These are phyloP conservation scores for Salvelinus fontinalis DNA, from an alignment of 2,113 vertebrate species.

Conservation along the genomic window DNA sequence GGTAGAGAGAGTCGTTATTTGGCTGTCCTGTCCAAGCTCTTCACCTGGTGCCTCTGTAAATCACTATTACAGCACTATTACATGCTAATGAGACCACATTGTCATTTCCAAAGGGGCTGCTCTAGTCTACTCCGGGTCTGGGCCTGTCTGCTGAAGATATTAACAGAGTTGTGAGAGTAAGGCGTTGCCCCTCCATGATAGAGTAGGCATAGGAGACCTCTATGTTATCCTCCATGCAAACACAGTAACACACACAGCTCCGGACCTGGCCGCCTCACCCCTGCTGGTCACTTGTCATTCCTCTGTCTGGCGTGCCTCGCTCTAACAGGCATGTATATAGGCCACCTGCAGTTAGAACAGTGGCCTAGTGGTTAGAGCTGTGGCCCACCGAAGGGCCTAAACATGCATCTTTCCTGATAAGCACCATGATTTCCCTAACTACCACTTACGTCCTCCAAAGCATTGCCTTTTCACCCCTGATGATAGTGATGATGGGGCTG, in stretches of 20 bases:
- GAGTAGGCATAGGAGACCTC: constrained; percentile 22
- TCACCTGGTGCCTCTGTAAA: constrained; percentile 53
- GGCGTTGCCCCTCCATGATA: constrained; percentile 1
- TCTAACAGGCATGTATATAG: constrained; percentile 11
- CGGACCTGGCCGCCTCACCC: constrained; percentile 13
- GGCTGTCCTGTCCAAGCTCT: constrained; percentile 50
- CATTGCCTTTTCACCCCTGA: constrained; percentile 26
- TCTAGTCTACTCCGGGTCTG: background rate
- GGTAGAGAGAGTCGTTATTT: constrained; percentile 49
- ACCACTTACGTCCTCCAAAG: constrained; percentile 27
- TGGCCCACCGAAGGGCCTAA: constrained; percentile 16
- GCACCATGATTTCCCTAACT: constrained; percentile 70
- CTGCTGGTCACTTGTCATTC: constrained; percentile 5
- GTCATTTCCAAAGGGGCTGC: constrained; percentile 22
- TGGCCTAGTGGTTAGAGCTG: constrained; percentile 9
- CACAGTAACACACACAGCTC: background rate
- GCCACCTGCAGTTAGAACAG: constrained; percentile 20
- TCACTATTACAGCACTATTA: constrained; percentile 50
- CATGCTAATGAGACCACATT: constrained; percentile 53
- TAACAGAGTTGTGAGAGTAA: constrained; percentile 5
- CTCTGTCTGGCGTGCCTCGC: background rate
- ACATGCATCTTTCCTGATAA: constrained; percentile 38
- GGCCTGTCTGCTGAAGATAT: constrained; percentile 26
- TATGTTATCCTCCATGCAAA: constrained; percentile 3
- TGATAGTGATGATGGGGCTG: constrained; percentile 54